Percentiles rank a stretch among this genome's conserved stretches.
Evolutionary conservation across 1,140 invertebrate species (phyloP).

Genomic region (Trichonephila clavata): DNA sequence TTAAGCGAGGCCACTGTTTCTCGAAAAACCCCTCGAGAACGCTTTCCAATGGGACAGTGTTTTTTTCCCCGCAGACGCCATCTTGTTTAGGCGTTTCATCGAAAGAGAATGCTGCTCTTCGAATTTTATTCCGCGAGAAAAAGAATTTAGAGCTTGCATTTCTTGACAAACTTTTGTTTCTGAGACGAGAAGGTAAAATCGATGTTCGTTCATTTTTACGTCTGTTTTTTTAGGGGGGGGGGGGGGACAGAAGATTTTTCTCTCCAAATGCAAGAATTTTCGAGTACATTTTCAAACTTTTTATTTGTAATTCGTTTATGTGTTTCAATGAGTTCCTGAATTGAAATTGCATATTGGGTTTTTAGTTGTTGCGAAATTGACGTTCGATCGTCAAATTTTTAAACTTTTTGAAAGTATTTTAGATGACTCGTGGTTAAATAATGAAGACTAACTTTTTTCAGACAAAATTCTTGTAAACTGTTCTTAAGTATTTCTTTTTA

Average conservation of each 20-base stretch:
- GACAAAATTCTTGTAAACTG: no score
- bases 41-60: background rate
- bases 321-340: background rate
- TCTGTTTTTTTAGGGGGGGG: background rate
- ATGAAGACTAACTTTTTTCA: background rate
- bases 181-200: background rate
- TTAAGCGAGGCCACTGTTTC: background rate
- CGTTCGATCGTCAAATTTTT: background rate
- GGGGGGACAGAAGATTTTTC: background rate
- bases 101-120: background rate
- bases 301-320: background rate
- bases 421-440: background rate
- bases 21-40: background rate
- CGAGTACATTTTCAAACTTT: background rate
- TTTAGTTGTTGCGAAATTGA: background rate
- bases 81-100: slow-evolving; percentile 14
- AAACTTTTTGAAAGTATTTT: background rate
- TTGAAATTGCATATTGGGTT: background rate
- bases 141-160: background rate
- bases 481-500: no score
- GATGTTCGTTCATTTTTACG: background rate
- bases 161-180: background rate
- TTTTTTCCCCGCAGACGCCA: background rate
- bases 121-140: background rate
- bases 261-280: background rate